phyloP scores from a whole-genome alignment of 2,797 vertebrate genomes.

The Melanotaenia nigrans region DNA sequence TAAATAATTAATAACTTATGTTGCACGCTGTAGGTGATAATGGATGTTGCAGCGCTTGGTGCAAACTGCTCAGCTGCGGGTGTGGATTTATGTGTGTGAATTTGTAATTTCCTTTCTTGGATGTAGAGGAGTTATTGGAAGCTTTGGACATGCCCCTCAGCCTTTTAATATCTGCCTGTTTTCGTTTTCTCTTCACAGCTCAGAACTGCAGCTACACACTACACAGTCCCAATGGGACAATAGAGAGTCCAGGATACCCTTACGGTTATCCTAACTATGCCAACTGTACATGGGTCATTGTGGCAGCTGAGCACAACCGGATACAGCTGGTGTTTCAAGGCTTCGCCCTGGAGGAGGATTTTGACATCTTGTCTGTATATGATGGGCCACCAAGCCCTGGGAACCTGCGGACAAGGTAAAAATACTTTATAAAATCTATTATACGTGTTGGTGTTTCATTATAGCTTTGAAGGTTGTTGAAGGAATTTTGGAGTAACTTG shows the following conservation, averaged over 20 bases:
- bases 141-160: slow-evolving; percentile 13
- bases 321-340: slow-evolving; percentile 98
- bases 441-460: background rate
- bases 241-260: slow-evolving; percentile 97
- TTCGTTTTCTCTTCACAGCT: slow-evolving; percentile 79
- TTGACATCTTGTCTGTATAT: slow-evolving; percentile 95
- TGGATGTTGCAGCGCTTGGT: slow-evolving; percentile 51
- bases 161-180: slow-evolving; percentile 30
- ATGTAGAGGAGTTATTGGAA: slow-evolving; percentile 3
- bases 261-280: slow-evolving; percentile 99
- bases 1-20: slow-evolving; percentile 54
- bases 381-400: slow-evolving; percentile 92
- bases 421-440: background rate
- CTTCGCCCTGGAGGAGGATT: slow-evolving; percentile 98
- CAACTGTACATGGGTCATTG: slow-evolving; percentile 99
- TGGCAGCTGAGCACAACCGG: slow-evolving; percentile 92
- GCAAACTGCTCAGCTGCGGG: slow-evolving; percentile 45
- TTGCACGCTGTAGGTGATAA: slow-evolving; percentile 55
- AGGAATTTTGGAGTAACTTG: background rate
- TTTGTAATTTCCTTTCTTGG: slow-evolving; percentile 19
- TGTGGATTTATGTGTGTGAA: slow-evolving; percentile 15
- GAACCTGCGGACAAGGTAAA: slow-evolving; percentile 93
- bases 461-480: background rate
- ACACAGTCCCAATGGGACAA: slow-evolving; percentile 93
- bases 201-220: slow-evolving; percentile 96